Base-by-base conservation (phyloP, 2,113 vertebrate genomes). In the Nansenia antarctica region DNA sequence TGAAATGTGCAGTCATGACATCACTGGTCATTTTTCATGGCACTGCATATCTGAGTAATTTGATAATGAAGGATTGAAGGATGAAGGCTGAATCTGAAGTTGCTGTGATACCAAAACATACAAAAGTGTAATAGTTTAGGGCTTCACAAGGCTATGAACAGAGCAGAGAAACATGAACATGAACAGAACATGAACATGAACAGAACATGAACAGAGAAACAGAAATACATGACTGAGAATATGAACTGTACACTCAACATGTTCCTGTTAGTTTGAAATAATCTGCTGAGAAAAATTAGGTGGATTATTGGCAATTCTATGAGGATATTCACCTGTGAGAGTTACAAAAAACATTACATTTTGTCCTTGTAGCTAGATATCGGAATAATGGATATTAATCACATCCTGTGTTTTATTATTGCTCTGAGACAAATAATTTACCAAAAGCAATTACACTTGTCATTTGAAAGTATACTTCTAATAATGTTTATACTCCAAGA, bases 271-370 rank as follows among this genome's bases (percentile, higher is more conserved):
- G 39, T 42, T 18, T 42, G 39, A 42, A 42, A 42, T 42, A 42
- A 11, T 42, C 39, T 42, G 39, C 39, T 5, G 39, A 42, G 14
- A 42, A 42, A 42, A 42, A 11, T 42, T 3, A 42, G 39, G 15
- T 15, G 12, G 15, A 42, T 42, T 42, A 42, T 18, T 15, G 18
- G 18, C 39, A 42, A 11, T 15, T 42, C 12, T 15, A 18, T 42
- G 39, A 42, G 39, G 39, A 18, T 3, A 18, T 42, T 42, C 14
- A 42, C 39, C 39, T 32, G 6, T 62, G 14, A 20, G 32, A 22
- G 53, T 9, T 26, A 80, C 32, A 65, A 73, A 76, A 69, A 83
- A 72, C 57, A 39, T 65, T 0, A 32, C 65, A 31, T 18, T 32
- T 59, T 69, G 63, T 58, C 37, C 65, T 72, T 29, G 57, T n/a